Percentiles rank a stretch among this genome's conserved stretches.
Evolutionary conservation across 2,113 vertebrate genomes (phyloP).

Genomic region (Prunella fulvescens): DNA sequence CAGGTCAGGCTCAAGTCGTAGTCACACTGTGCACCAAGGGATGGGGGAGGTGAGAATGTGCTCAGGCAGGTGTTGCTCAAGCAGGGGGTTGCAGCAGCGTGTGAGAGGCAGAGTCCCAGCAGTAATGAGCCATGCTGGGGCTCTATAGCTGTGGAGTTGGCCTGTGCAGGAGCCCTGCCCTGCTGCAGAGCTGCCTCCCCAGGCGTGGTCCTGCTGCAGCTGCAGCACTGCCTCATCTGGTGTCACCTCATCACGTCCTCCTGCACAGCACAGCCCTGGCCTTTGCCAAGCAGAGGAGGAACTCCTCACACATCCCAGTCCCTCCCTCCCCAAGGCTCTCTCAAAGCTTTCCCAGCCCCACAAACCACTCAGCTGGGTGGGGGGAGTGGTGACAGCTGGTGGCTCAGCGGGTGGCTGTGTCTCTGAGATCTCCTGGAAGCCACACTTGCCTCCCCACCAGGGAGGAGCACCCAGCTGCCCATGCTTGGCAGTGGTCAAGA

Average conservation of each 20-base stretch:
- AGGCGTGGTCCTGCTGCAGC: neutral
- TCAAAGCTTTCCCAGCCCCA: neutral
- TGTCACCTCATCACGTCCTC: neutral
- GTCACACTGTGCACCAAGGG: neutral
- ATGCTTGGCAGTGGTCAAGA: neutral
- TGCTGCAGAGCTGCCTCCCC: neutral
- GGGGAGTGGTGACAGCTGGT: neutral
- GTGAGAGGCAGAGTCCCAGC: neutral
- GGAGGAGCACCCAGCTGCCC: neutral
- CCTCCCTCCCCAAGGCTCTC: neutral
- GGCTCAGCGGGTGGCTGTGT: neutral
- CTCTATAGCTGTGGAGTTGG: accelerated
- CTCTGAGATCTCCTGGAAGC: neutral
- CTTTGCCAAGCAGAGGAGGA: neutral
- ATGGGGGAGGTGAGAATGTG: neutral
- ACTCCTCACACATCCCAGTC: neutral
- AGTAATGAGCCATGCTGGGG: neutral
- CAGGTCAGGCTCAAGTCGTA: neutral
- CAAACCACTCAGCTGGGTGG: neutral
- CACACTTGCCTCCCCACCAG: accelerated
- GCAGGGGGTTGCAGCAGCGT: neutral
- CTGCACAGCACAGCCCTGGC: neutral
- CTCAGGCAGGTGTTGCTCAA: neutral
- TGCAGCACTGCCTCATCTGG: neutral
- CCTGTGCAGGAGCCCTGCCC: neutral